Conservation (phyloP, 2,113 vertebrate genomes). For the Nerophis ophidion region DNA sequence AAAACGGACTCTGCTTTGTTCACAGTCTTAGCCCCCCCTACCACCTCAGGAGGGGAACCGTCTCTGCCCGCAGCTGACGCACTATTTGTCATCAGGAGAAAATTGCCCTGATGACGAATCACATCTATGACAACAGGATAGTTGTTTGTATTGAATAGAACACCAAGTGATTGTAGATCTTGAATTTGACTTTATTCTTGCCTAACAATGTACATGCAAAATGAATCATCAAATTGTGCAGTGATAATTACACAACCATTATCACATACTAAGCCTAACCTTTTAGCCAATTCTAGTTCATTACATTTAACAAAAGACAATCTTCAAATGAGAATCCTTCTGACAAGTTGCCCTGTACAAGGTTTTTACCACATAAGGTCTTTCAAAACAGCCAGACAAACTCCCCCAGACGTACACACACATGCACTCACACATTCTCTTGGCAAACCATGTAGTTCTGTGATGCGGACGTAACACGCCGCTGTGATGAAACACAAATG, state of each 20-base stretch:
- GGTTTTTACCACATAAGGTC: conserved; percentile 26
- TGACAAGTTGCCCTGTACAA: background rate
- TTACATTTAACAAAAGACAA: background rate
- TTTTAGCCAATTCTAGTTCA: background rate
- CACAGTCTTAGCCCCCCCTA: conserved; percentile 7
- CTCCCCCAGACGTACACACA: conserved; percentile 8
- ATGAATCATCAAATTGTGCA: background rate
- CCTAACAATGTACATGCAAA: background rate
- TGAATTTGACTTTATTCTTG: background rate
- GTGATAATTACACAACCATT: background rate
- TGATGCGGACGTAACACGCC: conserved; percentile 30
- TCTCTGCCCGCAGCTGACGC: conserved; percentile 1
- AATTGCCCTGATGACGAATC: background rate
- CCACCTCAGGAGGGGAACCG: conserved; percentile 10
- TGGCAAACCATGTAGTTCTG: conserved; percentile 18
- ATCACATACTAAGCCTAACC: background rate
- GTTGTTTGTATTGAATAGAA: background rate
- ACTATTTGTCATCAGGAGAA: background rate
- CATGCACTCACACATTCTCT: conserved; percentile 20
- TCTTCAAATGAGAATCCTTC: background rate
- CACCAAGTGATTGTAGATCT: background rate
- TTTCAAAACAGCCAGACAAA: conserved; percentile 34
- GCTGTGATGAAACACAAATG: conserved; percentile 27
- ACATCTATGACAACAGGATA: background rate
- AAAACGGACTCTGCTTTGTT: conserved; percentile 19